Evolutionary conservation across 2,888 invertebrate genomes (phyloP), one percentile per base, ranked within the genome.

Genomic region (Amorpha juglandis): DNA sequence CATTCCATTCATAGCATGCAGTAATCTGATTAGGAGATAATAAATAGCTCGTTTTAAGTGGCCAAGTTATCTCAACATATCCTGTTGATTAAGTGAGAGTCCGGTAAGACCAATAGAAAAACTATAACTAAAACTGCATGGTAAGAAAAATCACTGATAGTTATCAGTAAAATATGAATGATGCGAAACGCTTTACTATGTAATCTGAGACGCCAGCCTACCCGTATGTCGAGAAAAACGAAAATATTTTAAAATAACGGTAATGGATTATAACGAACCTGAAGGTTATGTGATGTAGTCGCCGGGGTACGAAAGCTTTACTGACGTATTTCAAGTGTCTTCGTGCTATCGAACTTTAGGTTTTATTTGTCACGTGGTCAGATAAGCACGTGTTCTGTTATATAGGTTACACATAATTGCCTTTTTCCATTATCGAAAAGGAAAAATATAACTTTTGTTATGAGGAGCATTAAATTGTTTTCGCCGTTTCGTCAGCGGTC

Each of bases 41-140:
- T 58, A 58, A 38, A 58, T 58, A 42, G 58, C 58, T 58, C 58
- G 19, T 58, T 42, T 53, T 58, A 58, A 58, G 19, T 58, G 58
- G 42, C 58, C 58, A 58, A 58, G 42, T 58, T 58, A 58, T 58
- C 58, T 19, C 19, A 19, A 58, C 42, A 58, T 38, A 19, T 58
- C 58, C 38, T 58, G 58, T 58, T 38, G 58, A 58, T 38, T 58
- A 38, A 12, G 58, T 58, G 58, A 42, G 58, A 42, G 42, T 58
- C 16, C 19, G 55, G 12, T 38, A 21, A 52, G 21, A 38, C 19
- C 16, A 58, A 42, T 58, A 58, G 58, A 58, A 58, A 58, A 58
- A 58, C 58, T 42, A 58, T 58, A 58, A 58, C 11, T 58, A 42
- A 58, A 55, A 42, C 42, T 19, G 42, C 58, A 42, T 42, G 58